phyloP scores from a whole-genome alignment of 53 echinoderm and acorn worm genomes.

The Glandiceps talaboti region DNA sequence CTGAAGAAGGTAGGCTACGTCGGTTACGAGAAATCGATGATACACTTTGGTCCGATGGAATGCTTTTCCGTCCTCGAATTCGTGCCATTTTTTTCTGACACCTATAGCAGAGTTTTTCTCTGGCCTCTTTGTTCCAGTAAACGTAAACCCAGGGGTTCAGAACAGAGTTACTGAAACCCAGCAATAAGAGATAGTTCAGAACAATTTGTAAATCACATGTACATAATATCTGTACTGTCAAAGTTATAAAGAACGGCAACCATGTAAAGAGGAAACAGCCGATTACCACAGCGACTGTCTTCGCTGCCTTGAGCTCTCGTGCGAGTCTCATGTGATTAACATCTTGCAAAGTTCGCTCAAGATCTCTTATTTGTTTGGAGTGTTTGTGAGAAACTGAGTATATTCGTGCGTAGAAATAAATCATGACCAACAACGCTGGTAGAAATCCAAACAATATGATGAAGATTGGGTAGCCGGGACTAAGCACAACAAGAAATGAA shows the following conservation, averaged over 20 bases:
- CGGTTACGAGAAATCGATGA: not conserved
- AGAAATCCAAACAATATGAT: constrained; percentile 36
- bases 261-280: constrained; percentile 66
- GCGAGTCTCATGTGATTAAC: constrained; percentile 20
- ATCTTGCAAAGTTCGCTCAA: constrained; percentile 8
- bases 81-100: not conserved
- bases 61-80: not conserved
- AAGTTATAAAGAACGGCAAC: constrained; percentile 43
- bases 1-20: too few relatives aligned
- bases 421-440: constrained; percentile 25
- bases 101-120: not conserved
- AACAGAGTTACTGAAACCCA: constrained; percentile 53
- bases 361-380: constrained; percentile 36
- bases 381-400: constrained; percentile 37
- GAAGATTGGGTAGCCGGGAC: constrained; percentile 29
- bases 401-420: constrained; percentile 52
- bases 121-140: constrained; percentile 25
- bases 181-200: constrained; percentile 28
- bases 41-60: not conserved
- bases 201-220: constrained; percentile 13
- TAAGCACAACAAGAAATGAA: constrained; percentile 21
- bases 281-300: constrained; percentile 51
- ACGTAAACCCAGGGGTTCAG: constrained; percentile 60
- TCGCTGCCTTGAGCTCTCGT: constrained; percentile 37
- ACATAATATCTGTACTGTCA: constrained; percentile 25